phyloP scores from a whole-genome alignment of 2,797 vertebrate genomes.

The Anomalospiza imberbis region DNA sequence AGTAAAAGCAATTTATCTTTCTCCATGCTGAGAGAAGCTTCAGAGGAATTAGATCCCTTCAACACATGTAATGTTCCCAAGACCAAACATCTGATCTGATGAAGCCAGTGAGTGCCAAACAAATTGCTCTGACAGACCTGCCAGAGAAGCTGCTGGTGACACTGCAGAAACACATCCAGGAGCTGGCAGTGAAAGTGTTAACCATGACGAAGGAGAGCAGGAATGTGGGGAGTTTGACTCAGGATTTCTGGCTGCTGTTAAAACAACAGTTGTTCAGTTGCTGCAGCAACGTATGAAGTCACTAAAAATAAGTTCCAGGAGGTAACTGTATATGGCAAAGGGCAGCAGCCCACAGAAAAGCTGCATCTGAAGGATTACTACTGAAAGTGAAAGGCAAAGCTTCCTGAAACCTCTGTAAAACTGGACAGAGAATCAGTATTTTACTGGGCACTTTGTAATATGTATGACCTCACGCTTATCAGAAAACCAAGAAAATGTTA shows the following conservation, averaged over 20 bases:
- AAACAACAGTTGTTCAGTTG: constrained; percentile 66
- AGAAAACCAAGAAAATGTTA: background rate
- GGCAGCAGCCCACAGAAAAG: constrained; percentile 24
- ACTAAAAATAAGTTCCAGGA: constrained; percentile 74
- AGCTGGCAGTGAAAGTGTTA: background rate
- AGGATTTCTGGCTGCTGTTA: constrained; percentile 48
- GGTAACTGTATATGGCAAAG: constrained; percentile 57
- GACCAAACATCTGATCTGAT: background rate
- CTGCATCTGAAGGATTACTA: background rate
- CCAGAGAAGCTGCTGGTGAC: background rate
- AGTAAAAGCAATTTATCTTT: background rate
- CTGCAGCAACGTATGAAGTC: constrained; percentile 66
- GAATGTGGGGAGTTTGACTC: constrained; percentile 45
- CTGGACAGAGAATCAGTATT: background rate
- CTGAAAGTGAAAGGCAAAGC: constrained; percentile 2
- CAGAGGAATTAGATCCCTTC: background rate
- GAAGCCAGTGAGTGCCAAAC: background rate
- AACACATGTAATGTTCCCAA: background rate
- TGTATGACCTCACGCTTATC: background rate
- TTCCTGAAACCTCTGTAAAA: background rate
- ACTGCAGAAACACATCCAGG: background rate
- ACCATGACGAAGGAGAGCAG: constrained; percentile 16
- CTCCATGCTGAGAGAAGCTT: background rate
- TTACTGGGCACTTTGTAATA: background rate
- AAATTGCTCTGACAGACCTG: background rate